Percentiles rank a stretch among this genome's conserved stretches.
phyloP scores from a whole-genome alignment of 2,888 invertebrate genomes.

The Phlogophora meticulosa region DNA sequence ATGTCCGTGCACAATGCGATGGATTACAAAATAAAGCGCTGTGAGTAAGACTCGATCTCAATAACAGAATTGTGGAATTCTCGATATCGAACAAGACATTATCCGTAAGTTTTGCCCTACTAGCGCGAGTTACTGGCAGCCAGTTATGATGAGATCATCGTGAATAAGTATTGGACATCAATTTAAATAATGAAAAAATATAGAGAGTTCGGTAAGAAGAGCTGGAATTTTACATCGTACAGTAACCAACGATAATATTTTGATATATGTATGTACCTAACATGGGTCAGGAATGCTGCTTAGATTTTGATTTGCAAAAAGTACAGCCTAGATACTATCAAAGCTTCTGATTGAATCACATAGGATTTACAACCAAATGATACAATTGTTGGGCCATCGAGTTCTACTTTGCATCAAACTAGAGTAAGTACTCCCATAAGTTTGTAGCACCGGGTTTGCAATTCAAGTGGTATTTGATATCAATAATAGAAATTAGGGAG shows the following conservation, averaged over 20 bases:
- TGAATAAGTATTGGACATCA: not conserved
- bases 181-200: not conserved
- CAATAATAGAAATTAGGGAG: too few relatives aligned
- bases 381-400: too few relatives aligned
- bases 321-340: too few relatives aligned
- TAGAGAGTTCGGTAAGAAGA: not conserved
- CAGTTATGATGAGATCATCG: conserved; percentile 5
- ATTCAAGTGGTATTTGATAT: too few relatives aligned
- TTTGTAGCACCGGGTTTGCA: too few relatives aligned
- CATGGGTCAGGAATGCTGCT: too few relatives aligned
- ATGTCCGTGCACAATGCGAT: conserved; percentile 37
- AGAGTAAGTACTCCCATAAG: too few relatives aligned
- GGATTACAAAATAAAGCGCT: conserved; percentile 37
- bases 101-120: not conserved
- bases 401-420: not conserved
- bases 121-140: conserved; percentile 21
- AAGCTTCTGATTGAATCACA: not conserved
- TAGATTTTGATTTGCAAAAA: too few relatives aligned
- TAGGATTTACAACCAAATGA: not conserved
- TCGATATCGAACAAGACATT: conserved; percentile 11
- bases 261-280: too few relatives aligned
- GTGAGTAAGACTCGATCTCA: conserved; percentile 46
- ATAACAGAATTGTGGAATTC: conserved; percentile 19
- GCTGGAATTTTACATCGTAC: too few relatives aligned
- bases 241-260: too few relatives aligned